Evolutionary conservation across 2,797 vertebrate genomes (phyloP).

Genomic region (Margarornis squamiger): DNA sequence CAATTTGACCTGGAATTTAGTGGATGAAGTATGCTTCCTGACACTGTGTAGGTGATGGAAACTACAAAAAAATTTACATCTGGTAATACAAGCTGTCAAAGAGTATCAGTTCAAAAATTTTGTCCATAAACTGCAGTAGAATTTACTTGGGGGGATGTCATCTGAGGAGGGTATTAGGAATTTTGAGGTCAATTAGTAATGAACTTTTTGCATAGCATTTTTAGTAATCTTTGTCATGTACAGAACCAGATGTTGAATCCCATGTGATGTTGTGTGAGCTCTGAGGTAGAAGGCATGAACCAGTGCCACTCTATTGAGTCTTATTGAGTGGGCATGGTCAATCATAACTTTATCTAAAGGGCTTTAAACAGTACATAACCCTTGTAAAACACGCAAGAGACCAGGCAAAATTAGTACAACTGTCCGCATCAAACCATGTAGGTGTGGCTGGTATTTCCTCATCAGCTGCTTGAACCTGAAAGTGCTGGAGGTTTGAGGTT

Average conservation of each 20-base stretch:
- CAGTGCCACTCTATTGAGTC: neutral
- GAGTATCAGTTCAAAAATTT: neutral
- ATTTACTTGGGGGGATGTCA: neutral
- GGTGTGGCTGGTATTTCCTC: neutral
- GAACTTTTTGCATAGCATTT: neutral
- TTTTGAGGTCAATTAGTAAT: neutral
- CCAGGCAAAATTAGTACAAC: neutral
- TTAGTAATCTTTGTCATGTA: neutral
- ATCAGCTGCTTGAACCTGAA: neutral
- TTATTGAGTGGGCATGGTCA: neutral
- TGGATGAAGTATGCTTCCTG: neutral
- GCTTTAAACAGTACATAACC: neutral
- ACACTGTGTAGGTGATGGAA: neutral
- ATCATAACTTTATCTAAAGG: neutral
- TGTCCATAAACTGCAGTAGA: neutral
- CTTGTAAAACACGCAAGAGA: neutral
- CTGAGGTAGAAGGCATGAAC: neutral
- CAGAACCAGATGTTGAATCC: neutral
- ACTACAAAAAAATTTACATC: neutral
- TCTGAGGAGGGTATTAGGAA: neutral
- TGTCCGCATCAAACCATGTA: neutral
- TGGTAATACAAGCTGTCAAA: neutral
- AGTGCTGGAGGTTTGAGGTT: neutral
- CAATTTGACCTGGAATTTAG: neutral
- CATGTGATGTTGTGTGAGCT: neutral